A percentile compares a stretch with the other conserved stretches of the same genome.
Evolutionary conservation across 2,888 invertebrate genomes (phyloP).

Genomic region (Dasypolia templi): DNA sequence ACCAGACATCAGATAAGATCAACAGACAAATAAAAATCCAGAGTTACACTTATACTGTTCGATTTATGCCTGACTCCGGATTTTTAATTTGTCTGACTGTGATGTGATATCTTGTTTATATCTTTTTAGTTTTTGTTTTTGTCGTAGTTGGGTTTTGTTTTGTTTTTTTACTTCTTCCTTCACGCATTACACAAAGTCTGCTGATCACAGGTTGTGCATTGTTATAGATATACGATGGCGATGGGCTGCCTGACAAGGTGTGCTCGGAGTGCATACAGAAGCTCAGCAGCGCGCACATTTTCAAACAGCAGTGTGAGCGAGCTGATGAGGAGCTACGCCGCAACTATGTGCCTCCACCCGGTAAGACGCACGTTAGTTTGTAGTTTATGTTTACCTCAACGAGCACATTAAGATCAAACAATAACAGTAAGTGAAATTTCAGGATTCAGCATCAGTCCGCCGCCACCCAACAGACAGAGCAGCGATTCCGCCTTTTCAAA

Average conservation of each 20-base stretch:
- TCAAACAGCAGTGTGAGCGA: slow-evolving; percentile 89
- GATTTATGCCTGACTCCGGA: no score
- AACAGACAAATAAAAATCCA: no score
- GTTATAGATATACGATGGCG: slow-evolving; percentile 86
- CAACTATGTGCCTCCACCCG: slow-evolving; percentile 87
- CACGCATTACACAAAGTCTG: neutral
- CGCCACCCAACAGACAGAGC: slow-evolving; percentile 85
- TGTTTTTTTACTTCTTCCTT: no score
- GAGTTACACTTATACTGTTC: no score
- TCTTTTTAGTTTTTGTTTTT: no score
- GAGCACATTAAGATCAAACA: neutral
- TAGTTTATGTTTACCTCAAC: neutral
- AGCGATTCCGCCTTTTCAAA: slow-evolving; percentile 88
- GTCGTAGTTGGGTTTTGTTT: no score
- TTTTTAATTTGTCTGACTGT: no score
- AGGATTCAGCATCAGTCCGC: slow-evolving; percentile 83
- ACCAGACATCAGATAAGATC: no score
- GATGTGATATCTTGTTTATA: no score
- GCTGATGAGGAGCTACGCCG: slow-evolving; percentile 87
- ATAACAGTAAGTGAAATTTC: slow-evolving; percentile 55
- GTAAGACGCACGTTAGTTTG: slow-evolving; percentile 54
- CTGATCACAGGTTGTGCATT: slow-evolving; percentile 19
- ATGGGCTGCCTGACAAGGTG: slow-evolving; percentile 88
- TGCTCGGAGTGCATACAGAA: slow-evolving; percentile 89
- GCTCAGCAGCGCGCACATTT: slow-evolving; percentile 87